Percentiles rank a stretch among this genome's conserved stretches.
phyloP scores from a whole-genome alignment of 2,797 vertebrate species.

The Morelia viridis region DNA sequence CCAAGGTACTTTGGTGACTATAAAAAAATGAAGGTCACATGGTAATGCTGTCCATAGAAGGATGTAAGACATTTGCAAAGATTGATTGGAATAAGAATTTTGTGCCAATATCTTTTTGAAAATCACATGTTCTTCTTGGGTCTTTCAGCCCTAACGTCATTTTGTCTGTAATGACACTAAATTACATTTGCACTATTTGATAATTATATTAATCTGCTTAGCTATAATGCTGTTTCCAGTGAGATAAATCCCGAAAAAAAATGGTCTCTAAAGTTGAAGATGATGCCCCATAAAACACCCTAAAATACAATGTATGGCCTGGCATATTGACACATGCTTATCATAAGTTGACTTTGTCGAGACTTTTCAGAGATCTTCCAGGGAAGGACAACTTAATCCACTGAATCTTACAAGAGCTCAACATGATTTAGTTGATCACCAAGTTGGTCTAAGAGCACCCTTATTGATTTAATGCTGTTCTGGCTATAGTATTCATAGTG shows the following conservation, averaged over 20 bases:
- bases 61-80: conserved; percentile 71
- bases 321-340: neutral
- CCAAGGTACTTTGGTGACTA: conserved; percentile 68
- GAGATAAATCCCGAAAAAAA: conserved; percentile 23
- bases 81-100: conserved; percentile 51
- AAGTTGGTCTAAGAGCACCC: neutral
- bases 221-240: conserved; percentile 34
- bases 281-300: neutral
- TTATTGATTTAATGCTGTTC: neutral
- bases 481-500: neutral
- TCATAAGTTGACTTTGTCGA: neutral
- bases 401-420: neutral
- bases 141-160: conserved; percentile 28
- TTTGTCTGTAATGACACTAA: conserved; percentile 57
- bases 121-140: conserved; percentile 37
- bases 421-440: neutral
- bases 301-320: neutral
- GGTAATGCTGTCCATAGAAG: conserved; percentile 73
- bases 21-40: conserved; percentile 82
- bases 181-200: neutral
- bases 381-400: neutral
- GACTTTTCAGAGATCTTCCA: neutral
- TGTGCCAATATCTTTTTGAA: conserved; percentile 42
- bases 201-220: conserved; percentile 45
- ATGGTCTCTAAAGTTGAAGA: neutral